Evolutionary conservation across 2,113 vertebrate species (phyloP).

Genomic region (Ciconia stormi): DNA sequence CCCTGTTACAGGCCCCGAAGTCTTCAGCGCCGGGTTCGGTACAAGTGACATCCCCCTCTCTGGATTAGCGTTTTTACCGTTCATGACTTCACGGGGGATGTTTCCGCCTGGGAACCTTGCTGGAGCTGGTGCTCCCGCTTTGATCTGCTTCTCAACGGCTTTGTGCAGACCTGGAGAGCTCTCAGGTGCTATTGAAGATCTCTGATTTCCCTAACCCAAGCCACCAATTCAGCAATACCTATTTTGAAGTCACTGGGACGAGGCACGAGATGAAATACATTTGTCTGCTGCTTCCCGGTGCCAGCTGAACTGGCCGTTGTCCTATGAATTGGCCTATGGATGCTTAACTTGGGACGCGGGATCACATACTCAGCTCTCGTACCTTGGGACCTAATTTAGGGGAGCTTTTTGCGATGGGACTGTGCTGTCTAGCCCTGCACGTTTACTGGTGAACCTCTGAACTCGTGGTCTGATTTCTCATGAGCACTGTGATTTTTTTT

Average conservation of each 20-base stretch:
- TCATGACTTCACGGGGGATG: background rate
- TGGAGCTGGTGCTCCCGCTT: no score
- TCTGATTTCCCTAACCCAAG: background rate
- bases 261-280: conserved; percentile 12
- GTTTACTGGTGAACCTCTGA: no score
- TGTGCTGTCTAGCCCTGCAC: no score
- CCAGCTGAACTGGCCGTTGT: background rate
- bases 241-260: background rate
- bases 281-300: background rate
- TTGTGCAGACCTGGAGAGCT: background rate
- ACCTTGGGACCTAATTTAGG: background rate
- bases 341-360: conserved; percentile 87
- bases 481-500: background rate
- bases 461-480: no score
- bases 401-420: no score
- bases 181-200: background rate
- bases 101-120: background rate
- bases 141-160: background rate
- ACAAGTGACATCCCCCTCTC: background rate
- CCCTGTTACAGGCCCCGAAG: background rate
- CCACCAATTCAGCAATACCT: background rate
- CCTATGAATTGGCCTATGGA: conserved; percentile 79
- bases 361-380: conserved; percentile 77
- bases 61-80: background rate
- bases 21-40: background rate